phyloP scores from a whole-genome alignment of 23 tunicate genomes.

The Halocynthia roretzi region DNA sequence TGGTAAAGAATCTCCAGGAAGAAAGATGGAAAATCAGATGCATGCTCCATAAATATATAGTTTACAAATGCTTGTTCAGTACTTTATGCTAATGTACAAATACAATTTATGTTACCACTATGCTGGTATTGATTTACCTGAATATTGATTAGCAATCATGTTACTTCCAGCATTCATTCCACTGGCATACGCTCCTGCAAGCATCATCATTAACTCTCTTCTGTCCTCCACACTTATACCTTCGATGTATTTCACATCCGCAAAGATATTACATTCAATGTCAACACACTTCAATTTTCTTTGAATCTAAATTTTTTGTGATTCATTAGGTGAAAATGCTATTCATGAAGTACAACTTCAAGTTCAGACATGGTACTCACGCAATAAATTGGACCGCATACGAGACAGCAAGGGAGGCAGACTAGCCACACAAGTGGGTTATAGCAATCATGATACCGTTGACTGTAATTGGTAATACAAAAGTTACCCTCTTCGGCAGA shows the following conservation, averaged over 20 bases:
- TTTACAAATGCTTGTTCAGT: no score
- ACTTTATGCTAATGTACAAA: no score
- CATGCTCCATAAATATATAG: no score
- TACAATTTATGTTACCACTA: no score
- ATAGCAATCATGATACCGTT: conserved; percentile 51
- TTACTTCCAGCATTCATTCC: conserved; percentile 31
- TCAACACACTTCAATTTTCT: conserved; percentile 38
- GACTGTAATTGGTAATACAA: conserved; percentile 75
- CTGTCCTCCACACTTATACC: conserved; percentile 53
- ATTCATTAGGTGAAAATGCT: no score
- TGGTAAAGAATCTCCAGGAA: no score
- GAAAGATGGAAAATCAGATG: no score
- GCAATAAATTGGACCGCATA: conserved; percentile 57
- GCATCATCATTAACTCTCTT: conserved; percentile 46
- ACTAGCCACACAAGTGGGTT: conserved; percentile 70
- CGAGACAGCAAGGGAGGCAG: conserved; percentile 65
- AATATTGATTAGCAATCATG: not conserved
- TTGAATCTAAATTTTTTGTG: conserved; percentile 28
- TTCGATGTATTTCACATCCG: conserved; percentile 40
- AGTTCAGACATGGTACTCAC: conserved; percentile 31
- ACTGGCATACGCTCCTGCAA: conserved; percentile 45
- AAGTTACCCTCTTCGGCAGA: conserved; percentile 68
- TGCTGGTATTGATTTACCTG: conserved; percentile 2
- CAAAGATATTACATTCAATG: conserved; percentile 21
- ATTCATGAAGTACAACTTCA: not conserved